phyloP scores from a whole-genome alignment of 2,888 invertebrate species.

The Dione vanillae region DNA sequence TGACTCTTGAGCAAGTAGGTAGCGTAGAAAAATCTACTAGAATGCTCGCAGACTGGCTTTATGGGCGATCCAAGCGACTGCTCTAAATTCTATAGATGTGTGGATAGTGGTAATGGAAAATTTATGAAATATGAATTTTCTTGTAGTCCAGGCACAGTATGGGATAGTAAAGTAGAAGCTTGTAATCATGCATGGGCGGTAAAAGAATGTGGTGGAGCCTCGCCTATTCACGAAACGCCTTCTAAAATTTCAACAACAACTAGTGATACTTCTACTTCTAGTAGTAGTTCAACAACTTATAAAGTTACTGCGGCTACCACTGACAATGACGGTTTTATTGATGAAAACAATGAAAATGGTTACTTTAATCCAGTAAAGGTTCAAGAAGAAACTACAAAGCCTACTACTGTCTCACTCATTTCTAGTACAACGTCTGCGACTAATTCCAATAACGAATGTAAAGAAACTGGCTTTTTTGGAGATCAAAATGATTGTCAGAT shows the following conservation, averaged over 20 bases:
- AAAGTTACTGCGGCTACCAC: conserved; percentile 2
- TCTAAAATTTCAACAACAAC: neutral
- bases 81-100: conserved; percentile 88
- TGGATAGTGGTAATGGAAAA: conserved; percentile 72
- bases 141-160: conserved; percentile 85
- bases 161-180: conserved; percentile 82
- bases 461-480: conserved; percentile 85
- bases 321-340: neutral
- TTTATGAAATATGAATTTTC: conserved; percentile 81
- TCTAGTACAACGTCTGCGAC: conserved; percentile 37
- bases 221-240: conserved; percentile 27
- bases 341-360: conserved; percentile 41
- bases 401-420: conserved; percentile 35
- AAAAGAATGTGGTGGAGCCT: conserved; percentile 54
- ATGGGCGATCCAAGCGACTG: conserved; percentile 83
- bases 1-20: neutral
- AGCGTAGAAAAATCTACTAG: conserved; percentile 53
- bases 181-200: conserved; percentile 85
- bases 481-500: conserved; percentile 83
- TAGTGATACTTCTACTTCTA: conserved; percentile 3
- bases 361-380: conserved; percentile 47
- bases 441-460: conserved; percentile 50
- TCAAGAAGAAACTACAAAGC: conserved; percentile 33
- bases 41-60: conserved; percentile 82
- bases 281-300: neutral